Evolutionary conservation across 2,888 invertebrate species (phyloP).

Genomic region (Dasysyrphus albostriatus): DNA sequence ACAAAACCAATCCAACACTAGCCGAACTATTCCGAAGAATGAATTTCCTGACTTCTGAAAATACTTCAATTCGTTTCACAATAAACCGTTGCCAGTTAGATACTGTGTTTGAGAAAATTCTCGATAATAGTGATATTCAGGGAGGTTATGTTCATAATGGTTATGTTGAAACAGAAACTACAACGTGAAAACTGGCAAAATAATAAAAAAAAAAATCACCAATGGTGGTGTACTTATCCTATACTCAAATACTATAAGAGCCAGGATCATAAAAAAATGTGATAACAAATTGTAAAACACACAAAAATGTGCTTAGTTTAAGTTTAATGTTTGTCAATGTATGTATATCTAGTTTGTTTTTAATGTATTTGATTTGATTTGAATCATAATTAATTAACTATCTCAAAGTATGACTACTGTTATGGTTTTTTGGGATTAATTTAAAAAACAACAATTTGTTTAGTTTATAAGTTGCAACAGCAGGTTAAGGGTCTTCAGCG

Average conservation of each 20-base stretch:
- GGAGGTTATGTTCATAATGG: slow-evolving; percentile 81
- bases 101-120: slow-evolving; percentile 82
- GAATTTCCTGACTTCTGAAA: slow-evolving; percentile 76
- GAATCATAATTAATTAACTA: not conserved
- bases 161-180: slow-evolving; percentile 81
- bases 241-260: slow-evolving; percentile 27
- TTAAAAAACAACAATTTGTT: not conserved
- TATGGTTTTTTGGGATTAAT: slow-evolving; percentile 8
- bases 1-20: slow-evolving; percentile 68
- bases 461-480: not conserved
- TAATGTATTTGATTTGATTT: not conserved
- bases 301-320: slow-evolving; percentile 57
- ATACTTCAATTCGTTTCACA: slow-evolving; percentile 79
- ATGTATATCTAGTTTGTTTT: slow-evolving; percentile 30
- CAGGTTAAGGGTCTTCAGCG: not conserved
- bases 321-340: slow-evolving; percentile 49
- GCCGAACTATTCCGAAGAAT: slow-evolving; percentile 79
- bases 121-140: slow-evolving; percentile 79
- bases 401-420: slow-evolving; percentile 5
- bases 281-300: slow-evolving; percentile 7
- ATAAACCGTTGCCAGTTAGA: slow-evolving; percentile 82
- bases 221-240: slow-evolving; percentile 26
- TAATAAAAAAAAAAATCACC: not conserved
- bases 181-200: slow-evolving; percentile 58
- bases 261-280: slow-evolving; percentile 59